phyloP scores from a whole-genome alignment of 2,888 invertebrate species.

The Andrena fulva region DNA sequence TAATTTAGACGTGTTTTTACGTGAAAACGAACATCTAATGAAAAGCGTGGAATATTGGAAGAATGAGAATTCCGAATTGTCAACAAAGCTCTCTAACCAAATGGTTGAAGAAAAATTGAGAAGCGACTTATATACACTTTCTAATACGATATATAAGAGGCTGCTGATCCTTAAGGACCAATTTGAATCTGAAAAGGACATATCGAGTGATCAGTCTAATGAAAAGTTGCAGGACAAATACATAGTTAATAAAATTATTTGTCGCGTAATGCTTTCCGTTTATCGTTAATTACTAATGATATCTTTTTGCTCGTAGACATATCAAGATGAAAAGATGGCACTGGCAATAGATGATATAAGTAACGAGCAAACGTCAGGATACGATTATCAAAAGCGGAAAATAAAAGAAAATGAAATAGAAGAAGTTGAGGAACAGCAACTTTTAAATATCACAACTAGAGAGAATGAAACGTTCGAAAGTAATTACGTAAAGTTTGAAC shows the following conservation, averaged over 20 bases:
- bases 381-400: background rate
- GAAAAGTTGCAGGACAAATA: slow-evolving; percentile 17
- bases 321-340: background rate
- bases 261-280: background rate
- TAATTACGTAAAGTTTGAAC: background rate
- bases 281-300: slow-evolving; percentile 23
- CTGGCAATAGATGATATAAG: background rate
- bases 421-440: slow-evolving; percentile 6
- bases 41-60: slow-evolving; percentile 56
- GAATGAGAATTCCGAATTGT: slow-evolving; percentile 50
- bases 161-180: slow-evolving; percentile 29
- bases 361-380: slow-evolving; percentile 7
- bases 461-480: background rate
- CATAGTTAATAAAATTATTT: slow-evolving; percentile 28
- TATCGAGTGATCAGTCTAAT: background rate
- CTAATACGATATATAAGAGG: slow-evolving; percentile 51
- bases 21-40: slow-evolving; percentile 68
- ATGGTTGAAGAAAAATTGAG: slow-evolving; percentile 39
- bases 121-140: slow-evolving; percentile 43
- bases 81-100: slow-evolving; percentile 24
- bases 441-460: background rate
- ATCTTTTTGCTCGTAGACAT: slow-evolving; percentile 17
- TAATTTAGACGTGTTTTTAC: slow-evolving; percentile 54
- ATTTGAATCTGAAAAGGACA: slow-evolving; percentile 11
- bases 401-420: slow-evolving; percentile 43